Evolutionary conservation across 2,113 vertebrate species (phyloP).

Genomic region (Aegithalos caudatus): DNA sequence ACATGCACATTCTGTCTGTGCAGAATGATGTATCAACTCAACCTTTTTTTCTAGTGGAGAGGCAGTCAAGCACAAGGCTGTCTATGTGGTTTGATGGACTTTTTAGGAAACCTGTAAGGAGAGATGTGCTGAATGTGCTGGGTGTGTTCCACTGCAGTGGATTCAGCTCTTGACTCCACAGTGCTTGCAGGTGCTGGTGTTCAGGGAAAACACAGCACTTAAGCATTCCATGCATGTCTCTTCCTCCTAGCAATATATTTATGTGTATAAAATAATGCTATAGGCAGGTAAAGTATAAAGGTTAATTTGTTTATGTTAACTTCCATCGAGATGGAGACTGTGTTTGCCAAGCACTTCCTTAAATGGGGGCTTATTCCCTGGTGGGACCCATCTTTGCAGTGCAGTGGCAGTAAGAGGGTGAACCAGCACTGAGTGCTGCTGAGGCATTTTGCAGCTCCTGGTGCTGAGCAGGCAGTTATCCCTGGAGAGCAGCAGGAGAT

Average conservation of each 20-base stretch:
- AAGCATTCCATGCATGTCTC: background rate
- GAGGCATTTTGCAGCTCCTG: background rate
- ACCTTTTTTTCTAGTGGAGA: background rate
- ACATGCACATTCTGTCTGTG: no score
- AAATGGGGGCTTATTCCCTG: background rate
- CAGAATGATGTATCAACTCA: background rate
- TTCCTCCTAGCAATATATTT: background rate
- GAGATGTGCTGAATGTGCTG: background rate
- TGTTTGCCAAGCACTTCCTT: background rate
- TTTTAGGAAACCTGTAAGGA: background rate
- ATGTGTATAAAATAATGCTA: background rate
- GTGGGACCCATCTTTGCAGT: background rate
- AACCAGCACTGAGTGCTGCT: background rate
- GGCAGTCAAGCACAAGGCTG: background rate
- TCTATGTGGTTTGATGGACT: background rate
- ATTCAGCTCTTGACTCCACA: background rate
- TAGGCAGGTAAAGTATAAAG: background rate
- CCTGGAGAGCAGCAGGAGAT: background rate
- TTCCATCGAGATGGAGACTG: background rate
- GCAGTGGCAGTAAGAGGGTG: accelerated
- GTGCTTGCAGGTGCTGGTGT: background rate
- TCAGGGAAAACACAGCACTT: background rate
- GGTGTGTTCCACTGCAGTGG: background rate
- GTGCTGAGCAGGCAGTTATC: background rate
- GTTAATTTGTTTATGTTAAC: background rate